phyloP scores from a whole-genome alignment of 2,113 vertebrate species.

The Seriola quinqueradiata region DNA sequence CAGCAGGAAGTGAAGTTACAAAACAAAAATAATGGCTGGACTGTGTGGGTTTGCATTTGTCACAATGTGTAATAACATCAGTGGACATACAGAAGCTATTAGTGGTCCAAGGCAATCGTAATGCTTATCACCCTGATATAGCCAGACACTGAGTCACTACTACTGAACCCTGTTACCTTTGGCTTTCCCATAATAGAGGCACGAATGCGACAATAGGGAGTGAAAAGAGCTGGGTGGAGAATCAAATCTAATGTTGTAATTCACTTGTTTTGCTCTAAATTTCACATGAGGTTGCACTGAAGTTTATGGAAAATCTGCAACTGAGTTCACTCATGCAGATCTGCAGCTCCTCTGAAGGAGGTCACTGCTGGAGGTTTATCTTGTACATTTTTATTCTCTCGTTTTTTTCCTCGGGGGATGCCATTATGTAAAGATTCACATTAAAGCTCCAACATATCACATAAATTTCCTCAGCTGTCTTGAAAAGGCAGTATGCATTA shows the following conservation, averaged over 20 bases:
- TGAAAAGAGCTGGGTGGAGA: background rate
- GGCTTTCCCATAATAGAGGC: background rate
- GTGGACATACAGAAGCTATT: constrained; percentile 35
- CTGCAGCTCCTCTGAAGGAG: constrained; percentile 10
- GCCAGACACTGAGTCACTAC: constrained; percentile 21
- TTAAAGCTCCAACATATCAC: constrained; percentile 27
- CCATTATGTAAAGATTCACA: constrained; percentile 29
- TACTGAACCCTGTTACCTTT: constrained; percentile 34
- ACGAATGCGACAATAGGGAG: background rate
- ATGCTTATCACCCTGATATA: constrained; percentile 37
- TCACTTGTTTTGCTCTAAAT: constrained; percentile 8
- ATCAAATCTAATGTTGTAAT: constrained; percentile 8
- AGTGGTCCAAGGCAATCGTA: constrained; percentile 48
- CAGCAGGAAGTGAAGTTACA: constrained; percentile 37
- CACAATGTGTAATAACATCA: constrained; percentile 46
- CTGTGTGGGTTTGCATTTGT: constrained; percentile 50
- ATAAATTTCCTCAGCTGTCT: constrained; percentile 14
- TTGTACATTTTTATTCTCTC: background rate
- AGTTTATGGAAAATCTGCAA: constrained; percentile 16
- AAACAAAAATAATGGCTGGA: constrained; percentile 21
- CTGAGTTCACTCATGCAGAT: constrained; percentile 30
- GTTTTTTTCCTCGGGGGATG: constrained; percentile 2
- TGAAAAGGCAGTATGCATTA: background rate
- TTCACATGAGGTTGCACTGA: constrained; percentile 6
- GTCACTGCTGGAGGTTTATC: constrained; percentile 13